phyloP scores from a whole-genome alignment of 1,140 invertebrate species.

The Spodoptera litura region DNA sequence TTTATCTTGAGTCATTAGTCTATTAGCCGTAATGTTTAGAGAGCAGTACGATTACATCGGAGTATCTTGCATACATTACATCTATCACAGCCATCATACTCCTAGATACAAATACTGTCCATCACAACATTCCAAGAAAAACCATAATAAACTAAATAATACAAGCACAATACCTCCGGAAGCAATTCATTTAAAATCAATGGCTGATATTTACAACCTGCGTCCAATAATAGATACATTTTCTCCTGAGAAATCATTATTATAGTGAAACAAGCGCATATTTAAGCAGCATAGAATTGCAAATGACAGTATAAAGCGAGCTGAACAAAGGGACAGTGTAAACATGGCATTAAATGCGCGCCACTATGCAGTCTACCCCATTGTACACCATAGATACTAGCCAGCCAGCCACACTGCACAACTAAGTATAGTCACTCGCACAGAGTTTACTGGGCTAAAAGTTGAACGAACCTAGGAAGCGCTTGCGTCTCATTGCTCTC shows the following conservation, averaged over 20 bases:
- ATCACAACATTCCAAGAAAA: neutral
- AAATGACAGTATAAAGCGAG: conserved; percentile 40
- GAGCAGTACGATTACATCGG: too few relatives aligned
- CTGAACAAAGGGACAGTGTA: conserved; percentile 60
- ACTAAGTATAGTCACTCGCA: conserved; percentile 65
- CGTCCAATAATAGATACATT: conserved; percentile 31
- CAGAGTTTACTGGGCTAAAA: conserved; percentile 85
- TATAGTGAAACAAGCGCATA: conserved; percentile 32
- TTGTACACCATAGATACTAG: conserved; percentile 56
- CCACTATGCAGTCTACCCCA: conserved; percentile 54
- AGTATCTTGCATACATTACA: too few relatives aligned
- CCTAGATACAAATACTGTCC: too few relatives aligned
- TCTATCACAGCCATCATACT: too few relatives aligned
- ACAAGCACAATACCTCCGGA: conserved; percentile 21
- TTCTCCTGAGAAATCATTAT: conserved; percentile 39
- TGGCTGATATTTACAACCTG: conserved; percentile 22
- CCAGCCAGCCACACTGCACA: conserved; percentile 35
- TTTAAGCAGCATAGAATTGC: conserved; percentile 42
- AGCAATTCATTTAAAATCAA: conserved; percentile 24
- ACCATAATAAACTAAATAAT: conserved; percentile 13
- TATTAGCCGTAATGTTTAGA: neutral
- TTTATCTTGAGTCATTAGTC: conserved; percentile 24
- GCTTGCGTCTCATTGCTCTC: conserved; percentile 74
- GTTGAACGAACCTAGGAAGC: conserved; percentile 83
- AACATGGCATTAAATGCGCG: conserved; percentile 52